phyloP scores from a whole-genome alignment of 2,113 vertebrate genomes.

The Mesitornis unicolor region DNA sequence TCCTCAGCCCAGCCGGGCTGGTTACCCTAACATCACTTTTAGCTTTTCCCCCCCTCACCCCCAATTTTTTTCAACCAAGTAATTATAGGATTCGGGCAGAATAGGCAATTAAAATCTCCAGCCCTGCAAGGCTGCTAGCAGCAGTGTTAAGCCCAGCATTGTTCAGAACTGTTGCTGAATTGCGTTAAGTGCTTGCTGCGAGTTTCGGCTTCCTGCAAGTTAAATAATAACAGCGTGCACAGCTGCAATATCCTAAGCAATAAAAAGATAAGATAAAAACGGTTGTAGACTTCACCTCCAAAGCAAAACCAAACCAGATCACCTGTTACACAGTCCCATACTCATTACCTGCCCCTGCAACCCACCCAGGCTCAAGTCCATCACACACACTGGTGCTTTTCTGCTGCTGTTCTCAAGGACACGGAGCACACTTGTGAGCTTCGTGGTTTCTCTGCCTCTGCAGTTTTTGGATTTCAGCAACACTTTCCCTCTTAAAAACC shows the following conservation, averaged over 20 bases:
- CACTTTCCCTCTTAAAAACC: background rate
- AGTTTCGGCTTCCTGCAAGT: background rate
- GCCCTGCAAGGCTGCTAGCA: background rate
- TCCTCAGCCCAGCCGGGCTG: background rate
- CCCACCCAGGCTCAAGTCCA: background rate
- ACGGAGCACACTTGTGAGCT: background rate
- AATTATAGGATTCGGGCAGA: background rate
- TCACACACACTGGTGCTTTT: background rate
- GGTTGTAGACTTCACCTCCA: background rate
- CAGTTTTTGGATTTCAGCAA: background rate
- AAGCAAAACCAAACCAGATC: background rate
- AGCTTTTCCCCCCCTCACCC: background rate
- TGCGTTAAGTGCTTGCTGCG: fast-evolving
- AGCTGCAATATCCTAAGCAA: background rate
- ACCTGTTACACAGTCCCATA: background rate
- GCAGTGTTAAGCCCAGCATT: background rate
- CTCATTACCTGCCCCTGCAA: background rate
- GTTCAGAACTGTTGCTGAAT: background rate
- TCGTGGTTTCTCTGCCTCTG: background rate
- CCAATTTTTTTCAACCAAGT: background rate
- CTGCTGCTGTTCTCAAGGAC: background rate
- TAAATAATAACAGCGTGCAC: background rate
- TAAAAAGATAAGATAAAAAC: constrained; percentile 7
- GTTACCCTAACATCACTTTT: background rate
- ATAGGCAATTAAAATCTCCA: background rate